These are phyloP conservation scores for Drosophila asahinai DNA, from an alignment of 1,140 invertebrate genomes.

Conservation along the genomic window DNA sequence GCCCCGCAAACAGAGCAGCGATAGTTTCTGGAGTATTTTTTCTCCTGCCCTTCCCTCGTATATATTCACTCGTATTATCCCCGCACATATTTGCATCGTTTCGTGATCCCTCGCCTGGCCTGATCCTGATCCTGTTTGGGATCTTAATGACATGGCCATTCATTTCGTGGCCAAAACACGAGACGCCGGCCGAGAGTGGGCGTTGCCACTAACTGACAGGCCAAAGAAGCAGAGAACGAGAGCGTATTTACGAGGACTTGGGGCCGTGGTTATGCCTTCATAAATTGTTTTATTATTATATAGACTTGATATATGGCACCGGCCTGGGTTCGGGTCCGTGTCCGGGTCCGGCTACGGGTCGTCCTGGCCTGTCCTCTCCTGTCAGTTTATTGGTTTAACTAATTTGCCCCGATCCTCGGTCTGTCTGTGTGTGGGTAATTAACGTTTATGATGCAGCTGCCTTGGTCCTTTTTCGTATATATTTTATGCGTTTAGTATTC, in stretches of 20 bases:
- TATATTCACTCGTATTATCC: background rate
- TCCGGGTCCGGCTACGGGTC: background rate
- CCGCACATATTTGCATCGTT: background rate
- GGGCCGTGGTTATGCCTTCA: conserved; percentile 75
- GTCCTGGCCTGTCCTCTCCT: conserved; percentile 40
- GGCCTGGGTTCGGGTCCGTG: conserved; percentile 10
- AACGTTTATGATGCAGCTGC: conserved; percentile 77
- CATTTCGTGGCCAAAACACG: conserved; percentile 65
- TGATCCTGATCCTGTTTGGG: conserved; percentile 3
- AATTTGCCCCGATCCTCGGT: conserved; percentile 55
- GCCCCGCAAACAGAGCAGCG: background rate
- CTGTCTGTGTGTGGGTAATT: conserved; percentile 58
- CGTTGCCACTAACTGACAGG: conserved; percentile 79
- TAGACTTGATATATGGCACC: conserved; percentile 78
- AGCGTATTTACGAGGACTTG: conserved; percentile 41
- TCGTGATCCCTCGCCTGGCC: background rate
- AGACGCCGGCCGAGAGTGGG: conserved; percentile 56
- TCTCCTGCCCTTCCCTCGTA: background rate
- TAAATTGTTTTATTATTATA: conserved; percentile 84
- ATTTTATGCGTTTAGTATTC: background rate
- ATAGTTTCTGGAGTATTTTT: conserved; percentile 5
- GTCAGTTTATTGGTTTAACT: conserved; percentile 84
- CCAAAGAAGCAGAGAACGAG: conserved; percentile 10
- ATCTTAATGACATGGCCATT: conserved; percentile 78
- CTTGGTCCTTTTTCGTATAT: conserved; percentile 27